Conservation (phyloP, 2,113 vertebrate genomes). For the Centropristis striata region DNA sequence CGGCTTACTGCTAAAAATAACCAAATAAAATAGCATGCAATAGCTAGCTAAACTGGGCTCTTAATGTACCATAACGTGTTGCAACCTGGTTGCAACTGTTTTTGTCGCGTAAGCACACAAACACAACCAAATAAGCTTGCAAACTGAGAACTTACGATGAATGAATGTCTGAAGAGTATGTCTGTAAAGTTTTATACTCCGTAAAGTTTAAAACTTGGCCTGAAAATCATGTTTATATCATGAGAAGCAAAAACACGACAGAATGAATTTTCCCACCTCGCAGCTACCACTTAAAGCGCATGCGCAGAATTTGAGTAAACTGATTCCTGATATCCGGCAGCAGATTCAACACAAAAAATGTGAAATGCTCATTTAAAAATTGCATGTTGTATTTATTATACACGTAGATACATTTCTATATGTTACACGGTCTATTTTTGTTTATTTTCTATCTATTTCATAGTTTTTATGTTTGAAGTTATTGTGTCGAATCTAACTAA, state of each 20-base stretch:
- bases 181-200: neutral
- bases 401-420: no score
- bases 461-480: neutral
- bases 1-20: rapidly evolving
- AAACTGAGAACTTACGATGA: constrained; percentile 41
- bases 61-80: neutral
- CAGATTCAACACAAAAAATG: constrained; percentile 60
- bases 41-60: constrained; percentile 17
- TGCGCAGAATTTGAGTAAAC: constrained; percentile 44
- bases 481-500: constrained; percentile 61
- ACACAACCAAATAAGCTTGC: neutral
- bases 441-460: neutral
- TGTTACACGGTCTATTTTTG: neutral
- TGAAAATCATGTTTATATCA: constrained; percentile 37
- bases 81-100: neutral
- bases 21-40: neutral
- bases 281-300: neutral
- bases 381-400: neutral
- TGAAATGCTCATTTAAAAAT: neutral
- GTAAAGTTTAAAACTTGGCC: neutral
- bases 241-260: neutral
- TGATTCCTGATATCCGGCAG: neutral
- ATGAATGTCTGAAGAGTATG: neutral
- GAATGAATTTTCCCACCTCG: constrained; percentile 71
- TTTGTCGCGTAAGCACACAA: neutral